These are phyloP conservation scores for Lepas anatifera DNA, from an alignment of 2,888 invertebrate genomes.

Conservation along the genomic window DNA sequence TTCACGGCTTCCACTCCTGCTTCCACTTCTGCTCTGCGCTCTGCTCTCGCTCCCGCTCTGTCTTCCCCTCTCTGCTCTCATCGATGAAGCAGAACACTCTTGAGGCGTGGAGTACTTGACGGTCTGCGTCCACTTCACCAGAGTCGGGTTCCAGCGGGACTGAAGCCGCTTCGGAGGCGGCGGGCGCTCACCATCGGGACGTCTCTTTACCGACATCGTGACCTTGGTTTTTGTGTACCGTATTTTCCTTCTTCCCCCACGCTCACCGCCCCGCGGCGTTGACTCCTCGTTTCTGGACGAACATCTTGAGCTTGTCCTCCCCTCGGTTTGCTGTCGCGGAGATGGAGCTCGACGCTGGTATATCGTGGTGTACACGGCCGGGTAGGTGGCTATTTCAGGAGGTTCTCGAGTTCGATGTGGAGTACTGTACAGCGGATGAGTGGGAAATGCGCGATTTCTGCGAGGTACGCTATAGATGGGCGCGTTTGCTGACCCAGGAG, in stretches of 20 bases:
- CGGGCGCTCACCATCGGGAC: slow-evolving; percentile 33
- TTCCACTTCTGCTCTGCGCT: no score
- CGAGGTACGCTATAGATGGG: not conserved
- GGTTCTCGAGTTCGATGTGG: not conserved
- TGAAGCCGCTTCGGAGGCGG: slow-evolving; percentile 63
- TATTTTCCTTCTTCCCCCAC: not conserved
- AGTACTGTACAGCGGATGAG: not conserved
- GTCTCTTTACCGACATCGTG: not conserved
- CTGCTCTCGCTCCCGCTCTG: no score
- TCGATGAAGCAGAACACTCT: no score
- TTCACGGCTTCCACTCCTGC: no score
- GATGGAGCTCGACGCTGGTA: no score
- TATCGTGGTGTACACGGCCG: not conserved
- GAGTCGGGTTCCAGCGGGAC: slow-evolving; percentile 56
- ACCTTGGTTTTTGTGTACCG: not conserved
- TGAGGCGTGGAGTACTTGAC: slow-evolving; percentile 25
- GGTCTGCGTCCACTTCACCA: slow-evolving; percentile 47
- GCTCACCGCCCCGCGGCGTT: not conserved
- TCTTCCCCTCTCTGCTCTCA: no score
- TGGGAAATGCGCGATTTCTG: not conserved
- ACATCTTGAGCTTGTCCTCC: not conserved
- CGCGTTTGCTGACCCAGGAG: not conserved
- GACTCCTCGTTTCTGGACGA: not conserved
- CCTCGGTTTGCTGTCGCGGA: no score
- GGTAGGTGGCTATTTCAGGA: not conserved